These are phyloP conservation scores for Labroides dimidiatus DNA, from an alignment of 2,797 vertebrate species.

Conservation along the genomic window DNA sequence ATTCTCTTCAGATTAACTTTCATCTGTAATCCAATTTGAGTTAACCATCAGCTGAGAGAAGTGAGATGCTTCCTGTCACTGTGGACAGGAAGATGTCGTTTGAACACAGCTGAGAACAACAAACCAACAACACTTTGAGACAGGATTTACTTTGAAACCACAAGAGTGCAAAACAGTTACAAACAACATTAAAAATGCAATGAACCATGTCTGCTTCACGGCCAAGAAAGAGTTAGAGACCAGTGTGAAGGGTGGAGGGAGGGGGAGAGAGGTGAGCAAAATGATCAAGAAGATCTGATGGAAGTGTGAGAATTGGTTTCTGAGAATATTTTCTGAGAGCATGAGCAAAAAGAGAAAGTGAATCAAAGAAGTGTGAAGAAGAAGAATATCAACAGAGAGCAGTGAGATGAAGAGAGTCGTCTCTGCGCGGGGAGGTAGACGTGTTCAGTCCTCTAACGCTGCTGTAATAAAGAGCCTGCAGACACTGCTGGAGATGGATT, in stretches of 20 bases:
- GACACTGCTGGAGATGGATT: constrained; percentile 66
- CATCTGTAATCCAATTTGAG: too few relatives aligned
- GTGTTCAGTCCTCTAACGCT: constrained; percentile 35
- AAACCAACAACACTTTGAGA: constrained; percentile 48
- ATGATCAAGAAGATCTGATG: constrained; percentile 18
- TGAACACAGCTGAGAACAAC: constrained; percentile 40
- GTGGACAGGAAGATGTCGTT: constrained; percentile 25
- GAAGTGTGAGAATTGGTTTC: background rate
- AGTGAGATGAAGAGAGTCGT: background rate
- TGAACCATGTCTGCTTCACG: constrained; percentile 63
- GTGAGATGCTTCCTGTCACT: constrained; percentile 20
- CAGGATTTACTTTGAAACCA: constrained; percentile 68
- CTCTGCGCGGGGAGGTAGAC: constrained; percentile 12
- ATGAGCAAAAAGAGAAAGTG: background rate
- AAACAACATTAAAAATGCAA: constrained; percentile 78
- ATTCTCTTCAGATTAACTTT: too few relatives aligned
- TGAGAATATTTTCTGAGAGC: background rate
- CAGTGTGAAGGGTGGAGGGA: constrained; percentile 6
- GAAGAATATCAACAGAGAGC: constrained; percentile 1
- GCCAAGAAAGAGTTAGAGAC: constrained; percentile 24
- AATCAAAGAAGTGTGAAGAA: constrained; percentile 5
- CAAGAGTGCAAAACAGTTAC: constrained; percentile 68
- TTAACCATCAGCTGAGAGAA: constrained; percentile 2
- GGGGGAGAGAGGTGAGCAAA: background rate
- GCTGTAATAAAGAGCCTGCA: constrained; percentile 65